Evolutionary conservation across 2,113 vertebrate genomes (phyloP), one percentile per base, ranked within the genome.

Genomic region (Ciconia maguari): DNA sequence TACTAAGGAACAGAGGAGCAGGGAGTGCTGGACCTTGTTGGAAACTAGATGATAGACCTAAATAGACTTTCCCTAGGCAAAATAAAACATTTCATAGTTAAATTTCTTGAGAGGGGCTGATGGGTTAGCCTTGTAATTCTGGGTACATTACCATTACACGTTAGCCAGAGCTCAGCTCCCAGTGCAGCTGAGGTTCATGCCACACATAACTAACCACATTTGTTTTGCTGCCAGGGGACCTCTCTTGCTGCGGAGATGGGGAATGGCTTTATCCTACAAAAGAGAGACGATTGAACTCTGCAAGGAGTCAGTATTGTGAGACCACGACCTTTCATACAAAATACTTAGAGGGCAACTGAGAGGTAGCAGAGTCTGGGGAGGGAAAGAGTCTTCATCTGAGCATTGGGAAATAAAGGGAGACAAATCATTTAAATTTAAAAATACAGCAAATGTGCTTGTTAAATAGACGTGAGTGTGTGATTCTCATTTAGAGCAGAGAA

Each of bases 141-240:
- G 61, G 6, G 83, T 94, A 84, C 77, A 38, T 94, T 96, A 62
- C 82, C 93, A 81, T 80, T 80, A 70, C 82, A 58, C 27, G 81
- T 85, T 95, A 91, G 51, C 78, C 11, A 0, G 84, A 94, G 78
- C 89, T 83, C 71, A 93, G 94, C 76, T 97, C 96, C 95, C 95
- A 93, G 0, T 27, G 89, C 96, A 96, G 84, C 96, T 90, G 87
- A 91, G 94, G 94, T 96, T 96, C 95, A 95, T 90, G 95, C 94
- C 91, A 95, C 94, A 93, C 75, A 88, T 96, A 97, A 97, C 97
- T 94, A 96, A 96, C 84, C 94, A 91, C 89, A 94, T 97, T 94
- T 97, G 93, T 96, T 97, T 94, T 94, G 81, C 93, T 97, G 89
- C 87, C 95, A 97, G 84, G 95, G 87, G 96, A 97, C 81, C 69